A percentile compares a stretch with the other conserved stretches of the same genome.
phyloP scores from a whole-genome alignment of 2,888 invertebrate genomes.

The Dermolepida albohirtum region DNA sequence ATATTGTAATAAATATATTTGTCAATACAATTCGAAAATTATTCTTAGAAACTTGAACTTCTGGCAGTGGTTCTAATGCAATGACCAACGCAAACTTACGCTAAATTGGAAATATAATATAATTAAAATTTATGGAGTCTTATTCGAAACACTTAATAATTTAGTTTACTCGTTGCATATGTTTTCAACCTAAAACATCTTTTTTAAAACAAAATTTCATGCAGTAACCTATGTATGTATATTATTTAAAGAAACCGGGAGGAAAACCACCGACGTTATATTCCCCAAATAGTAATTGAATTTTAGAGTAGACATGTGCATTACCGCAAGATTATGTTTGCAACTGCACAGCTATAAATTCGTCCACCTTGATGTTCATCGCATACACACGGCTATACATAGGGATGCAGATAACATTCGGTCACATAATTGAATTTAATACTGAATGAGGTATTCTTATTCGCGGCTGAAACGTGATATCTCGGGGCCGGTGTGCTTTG shows the following conservation, averaged over 20 bases:
- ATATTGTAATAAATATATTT: too few relatives aligned
- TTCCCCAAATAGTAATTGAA: slow-evolving; percentile 8
- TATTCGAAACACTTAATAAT: too few relatives aligned
- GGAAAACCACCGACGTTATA: not conserved
- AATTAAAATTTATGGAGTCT: too few relatives aligned
- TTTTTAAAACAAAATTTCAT: too few relatives aligned
- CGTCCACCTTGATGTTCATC: not conserved
- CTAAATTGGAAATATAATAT: too few relatives aligned
- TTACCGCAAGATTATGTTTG: slow-evolving; percentile 11
- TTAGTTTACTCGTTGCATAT: too few relatives aligned
- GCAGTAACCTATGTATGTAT: too few relatives aligned
- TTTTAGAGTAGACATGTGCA: slow-evolving; percentile 19
- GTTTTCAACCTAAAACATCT: too few relatives aligned
- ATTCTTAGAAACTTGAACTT: too few relatives aligned
- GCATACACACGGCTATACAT: not conserved
- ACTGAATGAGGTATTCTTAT: slow-evolving; percentile 21
- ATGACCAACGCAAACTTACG: too few relatives aligned
- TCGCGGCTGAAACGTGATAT: slow-evolving; percentile 16
- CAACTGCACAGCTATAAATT: slow-evolving; percentile 18
- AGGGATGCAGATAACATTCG: slow-evolving; percentile 16
- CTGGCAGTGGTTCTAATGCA: too few relatives aligned
- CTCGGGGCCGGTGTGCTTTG: slow-evolving; percentile 17
- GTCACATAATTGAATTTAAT: slow-evolving; percentile 18
- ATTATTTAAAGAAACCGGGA: not conserved
- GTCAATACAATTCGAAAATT: too few relatives aligned